Evolutionary conservation across 2,888 invertebrate genomes (phyloP).

Genomic region (Cephus sareptanus): DNA sequence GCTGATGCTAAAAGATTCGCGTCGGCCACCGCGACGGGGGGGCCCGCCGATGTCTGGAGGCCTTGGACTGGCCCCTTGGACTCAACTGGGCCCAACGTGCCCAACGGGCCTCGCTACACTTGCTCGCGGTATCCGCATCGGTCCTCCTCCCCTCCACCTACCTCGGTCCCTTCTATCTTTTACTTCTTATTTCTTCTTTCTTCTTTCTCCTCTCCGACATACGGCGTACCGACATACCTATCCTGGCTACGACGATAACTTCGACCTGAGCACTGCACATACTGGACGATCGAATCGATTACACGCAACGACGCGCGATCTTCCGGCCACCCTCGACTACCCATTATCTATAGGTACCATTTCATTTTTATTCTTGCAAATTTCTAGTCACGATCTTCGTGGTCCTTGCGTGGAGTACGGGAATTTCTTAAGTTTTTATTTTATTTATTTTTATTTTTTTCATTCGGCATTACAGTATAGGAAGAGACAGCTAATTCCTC

Average conservation of each 20-base stretch:
- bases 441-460: slow-evolving; percentile 16
- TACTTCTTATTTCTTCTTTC: background rate
- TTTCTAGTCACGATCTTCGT: background rate
- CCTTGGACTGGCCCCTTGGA: slow-evolving; percentile 48
- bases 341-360: background rate
- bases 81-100: slow-evolving; percentile 31
- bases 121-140: slow-evolving; percentile 69
- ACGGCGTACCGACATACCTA: background rate
- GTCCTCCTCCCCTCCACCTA: background rate
- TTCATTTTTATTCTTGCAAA: background rate
- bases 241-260: background rate
- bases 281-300: slow-evolving; percentile 18
- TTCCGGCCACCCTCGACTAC: background rate
- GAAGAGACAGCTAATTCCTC: slow-evolving; percentile 42
- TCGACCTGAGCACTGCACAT: background rate
- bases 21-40: slow-evolving; percentile 39
- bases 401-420: background rate
- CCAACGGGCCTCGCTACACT: slow-evolving; percentile 51
- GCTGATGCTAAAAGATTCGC: slow-evolving; percentile 28
- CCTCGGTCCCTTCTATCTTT: background rate
- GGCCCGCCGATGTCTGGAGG: slow-evolving; percentile 51
- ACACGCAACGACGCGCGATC: background rate
- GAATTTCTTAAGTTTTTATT: background rate
- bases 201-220: background rate
- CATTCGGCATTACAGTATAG: slow-evolving; percentile 30